Percentiles rank a stretch among this genome's conserved stretches.
These are phyloP conservation scores for Gephyroberyx darwinii DNA, from an alignment of 2,797 vertebrate genomes.

Conservation along the genomic window DNA sequence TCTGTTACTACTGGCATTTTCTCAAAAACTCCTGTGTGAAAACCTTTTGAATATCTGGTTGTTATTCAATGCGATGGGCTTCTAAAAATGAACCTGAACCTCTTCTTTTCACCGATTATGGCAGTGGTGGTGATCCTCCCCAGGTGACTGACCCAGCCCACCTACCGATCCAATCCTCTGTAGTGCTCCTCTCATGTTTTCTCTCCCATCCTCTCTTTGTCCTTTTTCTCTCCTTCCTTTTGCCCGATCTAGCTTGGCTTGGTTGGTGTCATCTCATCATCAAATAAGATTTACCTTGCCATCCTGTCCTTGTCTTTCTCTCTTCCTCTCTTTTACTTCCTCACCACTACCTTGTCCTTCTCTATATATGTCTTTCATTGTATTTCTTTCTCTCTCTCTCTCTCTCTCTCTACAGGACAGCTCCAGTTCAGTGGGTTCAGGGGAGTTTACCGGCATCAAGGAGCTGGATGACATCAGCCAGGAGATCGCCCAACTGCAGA, in stretches of 20 bases:
- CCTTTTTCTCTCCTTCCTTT: slow-evolving; percentile 37
- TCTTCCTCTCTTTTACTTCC: not conserved
- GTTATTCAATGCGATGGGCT: not conserved
- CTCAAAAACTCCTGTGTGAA: not conserved
- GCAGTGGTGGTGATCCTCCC: slow-evolving; percentile 45
- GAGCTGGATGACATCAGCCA: slow-evolving; percentile 97
- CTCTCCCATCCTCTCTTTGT: slow-evolving; percentile 41
- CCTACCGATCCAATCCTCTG: slow-evolving; percentile 34
- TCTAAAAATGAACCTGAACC: slow-evolving; percentile 43
- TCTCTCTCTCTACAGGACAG: slow-evolving; percentile 85
- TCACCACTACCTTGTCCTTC: not conserved
- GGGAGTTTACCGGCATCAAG: slow-evolving; percentile 96
- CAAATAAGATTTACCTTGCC: not conserved
- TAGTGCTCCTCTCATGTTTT: slow-evolving; percentile 47
- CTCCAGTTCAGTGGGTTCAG: slow-evolving; percentile 91
- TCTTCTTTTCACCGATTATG: slow-evolving; percentile 49
- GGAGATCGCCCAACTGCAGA: slow-evolving; percentile 94
- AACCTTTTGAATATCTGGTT: not conserved
- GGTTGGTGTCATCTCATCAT: slow-evolving; percentile 33
- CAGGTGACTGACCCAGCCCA: slow-evolving; percentile 44
- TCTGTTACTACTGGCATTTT: not conserved
- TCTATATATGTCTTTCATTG: not conserved
- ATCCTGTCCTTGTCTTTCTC: slow-evolving; percentile 14
- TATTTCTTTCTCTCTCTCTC: not conserved
- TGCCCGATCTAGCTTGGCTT: slow-evolving; percentile 21